Percentiles rank a stretch among this genome's conserved stretches.
Conservation (phyloP, 92 coral and sea anemone species). For the Actinernus sp. region DNA sequence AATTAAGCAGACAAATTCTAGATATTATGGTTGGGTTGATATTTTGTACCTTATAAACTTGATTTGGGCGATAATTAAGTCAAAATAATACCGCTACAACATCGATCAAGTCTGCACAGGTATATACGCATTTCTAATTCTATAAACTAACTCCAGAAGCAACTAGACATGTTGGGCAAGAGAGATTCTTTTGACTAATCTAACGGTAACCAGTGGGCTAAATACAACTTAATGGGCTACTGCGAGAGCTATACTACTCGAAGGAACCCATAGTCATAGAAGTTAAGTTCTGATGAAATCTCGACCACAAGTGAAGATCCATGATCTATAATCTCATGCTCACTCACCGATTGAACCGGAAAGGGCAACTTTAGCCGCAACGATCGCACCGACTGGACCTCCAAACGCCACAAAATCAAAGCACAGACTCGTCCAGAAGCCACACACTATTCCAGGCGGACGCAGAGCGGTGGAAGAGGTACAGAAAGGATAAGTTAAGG, state of each 20-base stretch:
- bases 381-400: conserved; percentile 26
- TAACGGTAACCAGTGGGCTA: no score
- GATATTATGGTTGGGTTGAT: no score
- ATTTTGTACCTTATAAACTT: no score
- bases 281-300: conserved; percentile 22
- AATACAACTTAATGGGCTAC: no score
- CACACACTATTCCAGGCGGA: background rate
- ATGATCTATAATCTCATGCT: conserved; percentile 36
- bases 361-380: conserved; percentile 20
- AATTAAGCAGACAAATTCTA: no score
- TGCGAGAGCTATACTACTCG: conserved; percentile 17
- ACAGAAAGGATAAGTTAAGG: background rate
- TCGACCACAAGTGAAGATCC: conserved; percentile 33
- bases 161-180: no score
- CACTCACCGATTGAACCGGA: conserved; percentile 36
- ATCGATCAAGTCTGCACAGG: no score
- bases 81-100: no score
- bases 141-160: no score
- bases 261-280: conserved; percentile 20
- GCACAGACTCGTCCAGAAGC: conserved; percentile 11
- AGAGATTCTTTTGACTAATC: no score
- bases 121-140: no score
- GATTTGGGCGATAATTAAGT: no score
- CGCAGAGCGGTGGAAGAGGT: background rate
- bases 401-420: conserved; percentile 20